These are phyloP conservation scores for Porites divaricata DNA, from an alignment of 92 coral and sea anemone genomes.

Conservation along the genomic window DNA sequence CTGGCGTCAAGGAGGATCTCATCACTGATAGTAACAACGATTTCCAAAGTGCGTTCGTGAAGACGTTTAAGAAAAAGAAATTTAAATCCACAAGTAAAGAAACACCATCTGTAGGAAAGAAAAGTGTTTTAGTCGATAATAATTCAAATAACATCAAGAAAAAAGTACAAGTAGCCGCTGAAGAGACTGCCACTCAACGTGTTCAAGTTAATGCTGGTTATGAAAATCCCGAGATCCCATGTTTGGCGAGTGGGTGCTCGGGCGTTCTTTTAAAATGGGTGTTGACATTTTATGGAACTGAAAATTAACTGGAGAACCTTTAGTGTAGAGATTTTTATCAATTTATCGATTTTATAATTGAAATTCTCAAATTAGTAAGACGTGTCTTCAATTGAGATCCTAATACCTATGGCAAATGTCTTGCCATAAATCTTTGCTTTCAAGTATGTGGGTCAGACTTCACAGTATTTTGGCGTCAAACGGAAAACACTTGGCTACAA, in stretches of 20 bases:
- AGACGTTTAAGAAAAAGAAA: constrained; percentile 42
- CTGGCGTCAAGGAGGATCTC: constrained; percentile 17
- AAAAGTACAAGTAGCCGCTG: constrained; percentile 94
- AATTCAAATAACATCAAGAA: constrained; percentile 56
- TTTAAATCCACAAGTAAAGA: constrained; percentile 30
- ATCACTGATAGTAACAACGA: constrained; percentile 20
- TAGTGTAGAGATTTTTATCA: constrained; percentile 44
- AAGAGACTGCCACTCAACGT: constrained; percentile 92
- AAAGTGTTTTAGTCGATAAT: constrained; percentile 49
- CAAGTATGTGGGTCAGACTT: background rate
- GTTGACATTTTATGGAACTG: constrained; percentile 90
- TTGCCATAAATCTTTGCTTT: background rate
- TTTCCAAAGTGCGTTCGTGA: constrained; percentile 16
- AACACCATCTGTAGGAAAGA: constrained; percentile 41
- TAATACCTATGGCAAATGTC: background rate
- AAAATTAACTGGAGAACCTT: constrained; percentile 30
- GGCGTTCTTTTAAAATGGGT: constrained; percentile 90
- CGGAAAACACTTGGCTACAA: background rate
- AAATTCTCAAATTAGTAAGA: background rate
- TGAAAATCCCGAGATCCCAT: constrained; percentile 93
- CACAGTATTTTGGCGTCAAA: background rate
- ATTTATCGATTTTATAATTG: constrained; percentile 33
- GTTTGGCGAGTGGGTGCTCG: constrained; percentile 87
- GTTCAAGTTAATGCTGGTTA: constrained; percentile 99
- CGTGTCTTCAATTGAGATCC: background rate